Evolutionary conservation across 2,888 invertebrate genomes (phyloP).

Genomic region (Cabera pusaria): DNA sequence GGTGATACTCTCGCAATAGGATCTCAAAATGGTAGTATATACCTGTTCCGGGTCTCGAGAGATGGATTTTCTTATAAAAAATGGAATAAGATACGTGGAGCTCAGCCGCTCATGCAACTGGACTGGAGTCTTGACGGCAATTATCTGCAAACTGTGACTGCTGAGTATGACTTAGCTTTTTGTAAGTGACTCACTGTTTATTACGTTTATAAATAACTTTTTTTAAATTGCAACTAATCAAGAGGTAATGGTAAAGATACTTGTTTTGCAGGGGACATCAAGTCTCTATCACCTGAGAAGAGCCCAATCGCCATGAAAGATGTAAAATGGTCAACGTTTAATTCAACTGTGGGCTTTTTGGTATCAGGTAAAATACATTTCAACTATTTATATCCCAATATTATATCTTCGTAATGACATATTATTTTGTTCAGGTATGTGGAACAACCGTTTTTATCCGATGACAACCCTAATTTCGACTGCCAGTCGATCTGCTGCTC

Average conservation of each 20-base stretch:
- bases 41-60: constrained; percentile 90
- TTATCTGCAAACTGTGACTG: constrained; percentile 94
- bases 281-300: constrained; percentile 92
- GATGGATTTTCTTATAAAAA: constrained; percentile 96
- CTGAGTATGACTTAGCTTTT: constrained; percentile 94
- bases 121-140: constrained; percentile 97
- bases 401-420: too few relatives aligned
- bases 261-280: constrained; percentile 90
- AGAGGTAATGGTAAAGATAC: constrained; percentile 16
- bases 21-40: constrained; percentile 92
- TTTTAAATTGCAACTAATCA: constrained; percentile 3
- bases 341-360: constrained; percentile 93
- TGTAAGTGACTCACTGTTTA: constrained; percentile 85
- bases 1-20: constrained; percentile 95
- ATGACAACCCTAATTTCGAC: constrained; percentile 92
- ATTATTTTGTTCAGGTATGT: constrained; percentile 85
- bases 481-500: constrained; percentile 91
- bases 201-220: too few relatives aligned
- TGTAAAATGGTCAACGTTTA: constrained; percentile 94
- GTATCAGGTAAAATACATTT: constrained; percentile 87
- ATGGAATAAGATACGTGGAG: constrained; percentile 93
- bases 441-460: constrained; percentile 95
- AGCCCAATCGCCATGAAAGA: constrained; percentile 96
- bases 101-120: constrained; percentile 92
- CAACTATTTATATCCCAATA: neutral